Conservation (phyloP, 2,113 vertebrate species). For the Mesocricetus auratus region DNA sequence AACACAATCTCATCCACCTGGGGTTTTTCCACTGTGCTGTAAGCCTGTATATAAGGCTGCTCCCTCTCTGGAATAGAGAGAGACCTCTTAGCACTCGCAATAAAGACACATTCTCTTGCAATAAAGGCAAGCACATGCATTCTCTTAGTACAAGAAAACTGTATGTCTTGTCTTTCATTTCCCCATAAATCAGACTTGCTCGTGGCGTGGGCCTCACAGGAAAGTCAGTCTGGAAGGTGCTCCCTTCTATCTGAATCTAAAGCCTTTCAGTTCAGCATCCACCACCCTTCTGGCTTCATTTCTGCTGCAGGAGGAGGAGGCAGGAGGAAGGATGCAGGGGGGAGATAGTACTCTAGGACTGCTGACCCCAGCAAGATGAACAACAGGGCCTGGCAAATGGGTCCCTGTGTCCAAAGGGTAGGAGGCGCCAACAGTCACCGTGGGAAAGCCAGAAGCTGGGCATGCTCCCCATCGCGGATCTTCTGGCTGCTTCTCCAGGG, state of each 20-base stretch:
- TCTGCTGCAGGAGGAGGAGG: background rate
- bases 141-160: too few species aligned
- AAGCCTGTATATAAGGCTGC: too few species aligned
- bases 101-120: too few species aligned
- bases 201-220: too few species aligned
- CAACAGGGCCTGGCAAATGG: background rate
- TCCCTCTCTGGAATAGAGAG: too few species aligned
- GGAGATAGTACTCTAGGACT: background rate
- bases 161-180: too few species aligned
- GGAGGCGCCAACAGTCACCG: background rate
- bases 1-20: too few species aligned
- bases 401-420: background rate
- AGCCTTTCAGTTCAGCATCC: background rate
- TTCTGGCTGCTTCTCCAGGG: background rate
- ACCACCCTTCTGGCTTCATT: background rate
- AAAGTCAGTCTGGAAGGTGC: background rate
- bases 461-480: background rate
- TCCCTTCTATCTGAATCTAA: background rate
- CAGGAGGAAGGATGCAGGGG: background rate
- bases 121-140: too few species aligned
- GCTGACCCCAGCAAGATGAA: background rate
- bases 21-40: too few species aligned
- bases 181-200: too few species aligned
- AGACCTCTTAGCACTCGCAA: too few species aligned
- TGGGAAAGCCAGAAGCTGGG: background rate